A percentile compares a stretch with the other conserved stretches of the same genome.
phyloP scores from a whole-genome alignment of 1,140 invertebrate species.

The Philopotamus ludificatus region DNA sequence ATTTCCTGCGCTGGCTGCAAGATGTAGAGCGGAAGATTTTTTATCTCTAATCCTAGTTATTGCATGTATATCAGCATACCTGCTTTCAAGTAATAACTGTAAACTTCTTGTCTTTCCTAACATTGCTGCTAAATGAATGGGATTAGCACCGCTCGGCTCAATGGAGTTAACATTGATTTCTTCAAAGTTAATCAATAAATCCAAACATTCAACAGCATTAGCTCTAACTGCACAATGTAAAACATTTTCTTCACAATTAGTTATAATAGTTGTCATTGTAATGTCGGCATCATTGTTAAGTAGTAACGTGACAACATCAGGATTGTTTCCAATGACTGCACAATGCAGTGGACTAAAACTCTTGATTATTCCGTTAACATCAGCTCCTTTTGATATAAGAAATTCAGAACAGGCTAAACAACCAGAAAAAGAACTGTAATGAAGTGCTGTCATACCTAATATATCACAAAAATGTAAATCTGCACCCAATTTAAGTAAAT shows the following conservation, averaged over 20 bases:
- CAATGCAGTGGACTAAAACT: constrained; percentile 76
- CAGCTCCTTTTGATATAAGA: constrained; percentile 65
- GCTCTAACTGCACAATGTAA: constrained; percentile 74
- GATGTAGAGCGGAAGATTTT: constrained; percentile 73
- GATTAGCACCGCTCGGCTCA: constrained; percentile 69
- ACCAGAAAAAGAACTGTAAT: constrained; percentile 75
- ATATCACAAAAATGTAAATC: constrained; percentile 67
- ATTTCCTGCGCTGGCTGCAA: constrained; percentile 77
- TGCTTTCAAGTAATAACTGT: constrained; percentile 65
- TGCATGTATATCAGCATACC: constrained; percentile 60
- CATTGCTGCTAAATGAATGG: constrained; percentile 75
- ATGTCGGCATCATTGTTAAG: constrained; percentile 65
- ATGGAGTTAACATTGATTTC: constrained; percentile 67
- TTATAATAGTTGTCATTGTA: constrained; percentile 58
- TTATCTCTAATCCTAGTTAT: constrained; percentile 65
- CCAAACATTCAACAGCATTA: constrained; percentile 70
- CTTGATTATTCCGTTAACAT: constrained; percentile 65
- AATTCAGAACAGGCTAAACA: constrained; percentile 68
- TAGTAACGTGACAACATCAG: constrained; percentile 69
- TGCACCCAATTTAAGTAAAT: constrained; percentile 63
- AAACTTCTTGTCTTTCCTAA: constrained; percentile 69
- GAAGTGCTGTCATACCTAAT: constrained; percentile 67
- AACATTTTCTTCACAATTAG: constrained; percentile 69
- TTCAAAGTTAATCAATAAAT: constrained; percentile 64
- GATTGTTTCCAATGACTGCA: constrained; percentile 75